A percentile compares a stretch with the other conserved stretches of the same genome.
Conservation (phyloP, 2,797 vertebrate genomes). For the Eleutherodactylus coqui region DNA sequence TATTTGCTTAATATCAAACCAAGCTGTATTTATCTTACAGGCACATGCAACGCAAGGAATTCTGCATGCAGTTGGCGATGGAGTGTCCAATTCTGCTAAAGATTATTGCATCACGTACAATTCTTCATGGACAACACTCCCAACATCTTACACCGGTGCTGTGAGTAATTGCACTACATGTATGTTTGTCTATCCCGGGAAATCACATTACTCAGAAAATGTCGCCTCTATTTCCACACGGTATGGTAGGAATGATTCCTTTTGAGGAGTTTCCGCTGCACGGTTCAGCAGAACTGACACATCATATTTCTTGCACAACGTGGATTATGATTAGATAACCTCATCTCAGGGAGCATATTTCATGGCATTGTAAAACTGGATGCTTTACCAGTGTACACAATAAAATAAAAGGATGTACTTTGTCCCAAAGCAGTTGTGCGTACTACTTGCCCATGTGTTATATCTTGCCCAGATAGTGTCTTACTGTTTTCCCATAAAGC, state of each 20-base stretch:
- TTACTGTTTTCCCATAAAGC: too few species aligned
- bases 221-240: neutral
- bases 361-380: too few species aligned
- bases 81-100: conserved; percentile 61
- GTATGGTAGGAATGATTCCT: neutral
- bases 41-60: conserved; percentile 83
- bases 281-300: neutral
- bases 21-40: conserved; percentile 71
- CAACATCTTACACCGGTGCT: conserved; percentile 76
- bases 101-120: conserved; percentile 90
- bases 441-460: too few species aligned
- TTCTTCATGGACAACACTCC: conserved; percentile 79
- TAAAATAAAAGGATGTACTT: too few species aligned
- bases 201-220: neutral
- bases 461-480: too few species aligned
- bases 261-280: neutral
- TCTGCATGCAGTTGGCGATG: conserved; percentile 77
- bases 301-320: too few species aligned
- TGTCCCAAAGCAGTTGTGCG: too few species aligned
- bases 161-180: conserved; percentile 77
- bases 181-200: neutral
- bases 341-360: too few species aligned
- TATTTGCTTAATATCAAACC: conserved; percentile 18
- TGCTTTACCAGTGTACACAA: too few species aligned
- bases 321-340: too few species aligned